These are phyloP conservation scores for Pseudomyrmex gracilis DNA, from an alignment of 1,140 invertebrate genomes.

Conservation along the genomic window DNA sequence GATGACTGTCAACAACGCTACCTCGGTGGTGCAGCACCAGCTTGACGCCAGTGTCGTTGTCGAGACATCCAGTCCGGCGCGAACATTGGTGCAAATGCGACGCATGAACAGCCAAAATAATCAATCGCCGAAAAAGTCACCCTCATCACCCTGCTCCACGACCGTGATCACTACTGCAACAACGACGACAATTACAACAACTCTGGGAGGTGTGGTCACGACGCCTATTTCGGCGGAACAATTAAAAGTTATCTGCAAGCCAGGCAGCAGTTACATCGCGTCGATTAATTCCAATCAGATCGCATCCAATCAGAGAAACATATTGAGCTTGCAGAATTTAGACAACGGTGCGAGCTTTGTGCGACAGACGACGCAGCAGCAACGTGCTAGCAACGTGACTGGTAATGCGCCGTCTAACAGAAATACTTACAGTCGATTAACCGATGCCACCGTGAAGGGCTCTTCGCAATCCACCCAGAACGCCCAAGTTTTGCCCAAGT, in stretches of 20 bases:
- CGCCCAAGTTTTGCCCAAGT: slow-evolving; percentile 88
- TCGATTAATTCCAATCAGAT: slow-evolving; percentile 76
- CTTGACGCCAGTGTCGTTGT: slow-evolving; percentile 73
- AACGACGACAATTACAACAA: slow-evolving; percentile 54
- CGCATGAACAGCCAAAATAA: slow-evolving; percentile 70
- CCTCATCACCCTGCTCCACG: slow-evolving; percentile 75
- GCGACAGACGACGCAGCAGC: slow-evolving; percentile 67
- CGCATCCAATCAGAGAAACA: slow-evolving; percentile 75
- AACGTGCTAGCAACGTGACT: slow-evolving; percentile 6
- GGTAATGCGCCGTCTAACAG: slow-evolving; percentile 46
- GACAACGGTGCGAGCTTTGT: slow-evolving; percentile 76
- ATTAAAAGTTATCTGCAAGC: slow-evolving; percentile 82
- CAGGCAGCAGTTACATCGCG: slow-evolving; percentile 80
- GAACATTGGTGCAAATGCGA: slow-evolving; percentile 67
- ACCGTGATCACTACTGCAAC: slow-evolving; percentile 41
- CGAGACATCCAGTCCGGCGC: slow-evolving; percentile 73
- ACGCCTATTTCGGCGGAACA: slow-evolving; percentile 77
- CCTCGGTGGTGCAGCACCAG: slow-evolving; percentile 18
- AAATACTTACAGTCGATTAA: slow-evolving; percentile 77
- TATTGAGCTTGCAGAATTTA: slow-evolving; percentile 79
- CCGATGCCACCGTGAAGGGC: slow-evolving; percentile 69
- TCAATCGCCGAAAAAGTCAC: slow-evolving; percentile 81
- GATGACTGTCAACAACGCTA: slow-evolving; percentile 19
- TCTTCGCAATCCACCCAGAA: slow-evolving; percentile 82
- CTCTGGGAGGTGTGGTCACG: slow-evolving; percentile 41